These are phyloP conservation scores for Australoheros scitulus DNA, from an alignment of 2,113 vertebrate genomes.

Conservation along the genomic window DNA sequence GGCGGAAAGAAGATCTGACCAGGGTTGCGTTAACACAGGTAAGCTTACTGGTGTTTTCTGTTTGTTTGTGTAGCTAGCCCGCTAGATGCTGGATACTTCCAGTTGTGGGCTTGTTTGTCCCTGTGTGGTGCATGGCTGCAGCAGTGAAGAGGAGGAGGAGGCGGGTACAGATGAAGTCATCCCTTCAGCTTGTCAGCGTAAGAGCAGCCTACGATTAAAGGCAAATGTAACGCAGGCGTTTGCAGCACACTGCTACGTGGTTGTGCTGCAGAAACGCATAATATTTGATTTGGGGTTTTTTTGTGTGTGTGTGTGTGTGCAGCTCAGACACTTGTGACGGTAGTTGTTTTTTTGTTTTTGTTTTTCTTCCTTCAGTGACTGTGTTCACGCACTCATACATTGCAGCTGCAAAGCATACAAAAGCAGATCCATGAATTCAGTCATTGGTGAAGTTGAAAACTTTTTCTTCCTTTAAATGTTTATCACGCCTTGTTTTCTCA, in stretches of 20 bases:
- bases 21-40: constrained; percentile 80
- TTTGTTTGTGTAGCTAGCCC: background rate
- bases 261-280: background rate
- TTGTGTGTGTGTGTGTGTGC: background rate
- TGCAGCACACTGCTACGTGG: background rate
- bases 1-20: constrained; percentile 68
- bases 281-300: background rate
- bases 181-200: constrained; percentile 41
- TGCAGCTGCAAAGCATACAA: background rate
- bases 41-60: background rate
- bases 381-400: background rate
- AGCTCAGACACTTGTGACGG: background rate
- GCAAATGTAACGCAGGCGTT: background rate
- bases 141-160: constrained; percentile 39
- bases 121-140: constrained; percentile 70
- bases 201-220: background rate
- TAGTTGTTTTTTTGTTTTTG: background rate
- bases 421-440: background rate
- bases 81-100: constrained; percentile 37
- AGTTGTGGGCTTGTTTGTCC: constrained; percentile 62
- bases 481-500: constrained; percentile 47
- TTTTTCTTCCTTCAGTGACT: background rate
- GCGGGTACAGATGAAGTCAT: constrained; percentile 74
- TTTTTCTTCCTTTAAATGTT: background rate
- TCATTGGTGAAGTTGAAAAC: background rate